Percentiles rank a stretch among this genome's conserved stretches.
Evolutionary conservation across 2,113 vertebrate species (phyloP).

Genomic region (Scomber colias): DNA sequence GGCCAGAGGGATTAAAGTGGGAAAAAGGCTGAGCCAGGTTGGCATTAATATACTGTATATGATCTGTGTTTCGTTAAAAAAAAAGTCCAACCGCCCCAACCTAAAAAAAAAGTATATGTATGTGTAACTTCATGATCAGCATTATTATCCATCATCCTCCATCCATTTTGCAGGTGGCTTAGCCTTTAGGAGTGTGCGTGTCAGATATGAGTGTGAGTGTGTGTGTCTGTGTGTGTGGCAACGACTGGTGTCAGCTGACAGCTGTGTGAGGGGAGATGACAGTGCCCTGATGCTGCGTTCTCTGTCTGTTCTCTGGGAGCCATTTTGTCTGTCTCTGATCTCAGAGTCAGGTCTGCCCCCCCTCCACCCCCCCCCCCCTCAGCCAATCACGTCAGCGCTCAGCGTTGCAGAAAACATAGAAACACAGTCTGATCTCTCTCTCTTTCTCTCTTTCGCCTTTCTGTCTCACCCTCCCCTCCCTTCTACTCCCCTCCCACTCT

Average conservation of each 20-base stretch:
- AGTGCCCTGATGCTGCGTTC: slow-evolving; percentile 83
- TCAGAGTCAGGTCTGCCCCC: slow-evolving; percentile 82
- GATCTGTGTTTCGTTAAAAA: not conserved
- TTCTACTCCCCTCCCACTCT: slow-evolving; percentile 8
- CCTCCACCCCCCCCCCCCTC: slow-evolving; percentile 27
- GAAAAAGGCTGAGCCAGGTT: slow-evolving; percentile 11
- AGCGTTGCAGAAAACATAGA: slow-evolving; percentile 82
- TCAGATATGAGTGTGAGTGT: slow-evolving; percentile 30
- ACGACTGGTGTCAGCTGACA: slow-evolving; percentile 75
- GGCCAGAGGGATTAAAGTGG: slow-evolving; percentile 47
- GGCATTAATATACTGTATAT: not conserved
- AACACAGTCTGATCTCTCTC: slow-evolving; percentile 78
- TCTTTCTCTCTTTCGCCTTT: slow-evolving; percentile 36
- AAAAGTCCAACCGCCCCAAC: not conserved
- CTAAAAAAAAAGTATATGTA: not conserved
- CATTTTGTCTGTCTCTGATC: slow-evolving; percentile 87
- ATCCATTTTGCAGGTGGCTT: slow-evolving; percentile 34
- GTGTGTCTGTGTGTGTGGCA: slow-evolving; percentile 25
- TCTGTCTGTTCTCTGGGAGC: slow-evolving; percentile 85
- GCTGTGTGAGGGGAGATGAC: slow-evolving; percentile 81
- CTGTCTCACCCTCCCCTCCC: slow-evolving; percentile 46
- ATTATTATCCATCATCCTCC: slow-evolving; percentile 33
- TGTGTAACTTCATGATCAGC: slow-evolving; percentile 27
- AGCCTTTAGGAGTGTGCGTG: slow-evolving; percentile 20
- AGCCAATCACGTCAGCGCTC: slow-evolving; percentile 84